Evolutionary conservation across 2,888 invertebrate genomes (phyloP).

Genomic region (Syritta pipiens): DNA sequence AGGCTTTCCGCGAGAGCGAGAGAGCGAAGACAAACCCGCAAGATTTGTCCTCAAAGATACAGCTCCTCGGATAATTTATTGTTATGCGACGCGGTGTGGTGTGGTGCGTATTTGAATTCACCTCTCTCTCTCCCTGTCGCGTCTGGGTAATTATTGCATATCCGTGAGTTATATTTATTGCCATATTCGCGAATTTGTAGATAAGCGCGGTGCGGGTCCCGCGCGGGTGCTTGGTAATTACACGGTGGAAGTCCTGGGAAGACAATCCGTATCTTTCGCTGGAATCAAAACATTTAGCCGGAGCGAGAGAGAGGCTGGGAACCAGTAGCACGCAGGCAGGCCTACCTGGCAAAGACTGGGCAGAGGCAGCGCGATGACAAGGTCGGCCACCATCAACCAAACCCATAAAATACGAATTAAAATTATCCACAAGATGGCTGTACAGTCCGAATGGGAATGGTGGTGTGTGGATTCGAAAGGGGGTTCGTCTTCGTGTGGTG

Average conservation of each 20-base stretch:
- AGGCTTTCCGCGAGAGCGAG: conserved; percentile 2
- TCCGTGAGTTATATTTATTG: conserved; percentile 63
- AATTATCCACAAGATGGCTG: conserved; percentile 58
- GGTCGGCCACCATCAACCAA: conserved; percentile 65
- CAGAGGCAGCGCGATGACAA: conserved; percentile 53
- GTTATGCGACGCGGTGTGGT: conserved; percentile 50
- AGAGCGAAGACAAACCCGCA: not conserved
- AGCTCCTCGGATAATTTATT: conserved; percentile 53
- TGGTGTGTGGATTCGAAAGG: not conserved
- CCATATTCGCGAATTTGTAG: conserved; percentile 17
- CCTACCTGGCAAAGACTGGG: not conserved
- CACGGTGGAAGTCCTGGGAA: conserved; percentile 45
- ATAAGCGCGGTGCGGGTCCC: not conserved
- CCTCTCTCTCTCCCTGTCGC: conserved; percentile 1
- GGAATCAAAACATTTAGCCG: conserved; percentile 61
- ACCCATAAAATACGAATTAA: conserved; percentile 65
- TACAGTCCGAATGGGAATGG: not conserved
- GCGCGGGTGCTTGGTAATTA: conserved; percentile 36
- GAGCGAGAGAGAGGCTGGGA: not conserved
- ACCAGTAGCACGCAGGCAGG: not conserved
- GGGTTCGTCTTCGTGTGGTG: not conserved
- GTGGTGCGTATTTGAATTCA: conserved; percentile 42
- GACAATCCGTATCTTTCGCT: conserved; percentile 52
- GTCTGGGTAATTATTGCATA: conserved; percentile 63
- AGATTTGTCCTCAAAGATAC: not conserved